These are phyloP conservation scores for Aphelenchoides bicaudatus DNA, from an alignment of 2,888 invertebrate genomes.

Conservation along the genomic window DNA sequence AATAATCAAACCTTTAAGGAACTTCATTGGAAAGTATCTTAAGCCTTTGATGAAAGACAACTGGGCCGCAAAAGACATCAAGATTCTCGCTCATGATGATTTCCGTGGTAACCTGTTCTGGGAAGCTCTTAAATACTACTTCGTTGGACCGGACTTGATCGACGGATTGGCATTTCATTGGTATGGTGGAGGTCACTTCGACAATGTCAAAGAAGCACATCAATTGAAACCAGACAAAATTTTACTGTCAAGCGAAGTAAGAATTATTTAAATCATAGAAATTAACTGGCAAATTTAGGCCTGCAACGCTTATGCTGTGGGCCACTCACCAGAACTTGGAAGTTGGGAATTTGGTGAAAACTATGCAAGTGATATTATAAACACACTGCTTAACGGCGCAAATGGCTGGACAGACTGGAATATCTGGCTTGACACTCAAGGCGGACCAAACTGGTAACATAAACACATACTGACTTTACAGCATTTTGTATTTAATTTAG, in stretches of 20 bases:
- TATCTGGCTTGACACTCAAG: slow-evolving; percentile 69
- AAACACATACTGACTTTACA: too few species aligned
- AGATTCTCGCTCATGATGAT: slow-evolving; percentile 75
- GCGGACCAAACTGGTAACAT: slow-evolving; percentile 74
- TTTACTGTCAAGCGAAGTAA: slow-evolving; percentile 72
- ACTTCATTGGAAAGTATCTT: slow-evolving; percentile 60
- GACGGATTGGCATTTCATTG: slow-evolving; percentile 79
- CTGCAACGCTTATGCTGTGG: neutral
- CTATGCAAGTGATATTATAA: slow-evolving; percentile 17
- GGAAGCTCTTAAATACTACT: slow-evolving; percentile 31
- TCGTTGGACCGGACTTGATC: slow-evolving; percentile 68
- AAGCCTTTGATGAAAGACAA: slow-evolving; percentile 72
- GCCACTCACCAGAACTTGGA: slow-evolving; percentile 7
- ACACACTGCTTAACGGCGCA: slow-evolving; percentile 15
- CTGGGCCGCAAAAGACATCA: slow-evolving; percentile 67
- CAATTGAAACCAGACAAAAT: slow-evolving; percentile 70
- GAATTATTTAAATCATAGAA: too few species aligned
- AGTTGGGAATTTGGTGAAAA: slow-evolving; percentile 8
- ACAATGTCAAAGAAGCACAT: slow-evolving; percentile 68
- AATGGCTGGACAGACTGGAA: slow-evolving; percentile 73
- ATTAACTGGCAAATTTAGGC: too few species aligned
- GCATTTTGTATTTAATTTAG: too few species aligned
- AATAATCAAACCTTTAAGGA: slow-evolving; percentile 20
- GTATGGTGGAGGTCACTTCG: slow-evolving; percentile 69
- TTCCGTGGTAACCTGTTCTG: slow-evolving; percentile 62